These are phyloP conservation scores for Gallinago jamesoni DNA, from an alignment of 2,113 vertebrate genomes.

Conservation along the genomic window DNA sequence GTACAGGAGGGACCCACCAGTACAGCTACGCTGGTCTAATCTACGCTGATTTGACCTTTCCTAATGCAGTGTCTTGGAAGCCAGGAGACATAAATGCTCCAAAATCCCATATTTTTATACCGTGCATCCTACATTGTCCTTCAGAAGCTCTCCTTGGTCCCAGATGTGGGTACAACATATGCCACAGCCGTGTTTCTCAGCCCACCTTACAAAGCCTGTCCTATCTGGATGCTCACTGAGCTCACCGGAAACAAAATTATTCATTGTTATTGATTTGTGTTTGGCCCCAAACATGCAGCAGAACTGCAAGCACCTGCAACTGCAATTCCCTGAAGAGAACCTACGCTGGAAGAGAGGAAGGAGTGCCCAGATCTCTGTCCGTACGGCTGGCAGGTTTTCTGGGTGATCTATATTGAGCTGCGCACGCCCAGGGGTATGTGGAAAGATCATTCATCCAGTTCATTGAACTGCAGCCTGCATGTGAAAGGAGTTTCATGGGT, in stretches of 20 bases:
- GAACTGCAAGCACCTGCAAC: neutral
- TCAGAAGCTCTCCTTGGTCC: neutral
- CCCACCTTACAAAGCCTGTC: neutral
- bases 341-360: neutral
- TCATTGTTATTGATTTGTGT: neutral
- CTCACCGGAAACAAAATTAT: neutral
- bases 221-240: neutral
- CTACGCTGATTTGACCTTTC: neutral
- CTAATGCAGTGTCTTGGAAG: neutral
- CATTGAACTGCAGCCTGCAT: constrained; percentile 36
- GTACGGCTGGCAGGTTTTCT: neutral
- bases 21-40: neutral
- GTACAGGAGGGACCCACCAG: neutral
- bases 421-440: constrained; percentile 12
- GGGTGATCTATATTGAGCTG: constrained; percentile 47
- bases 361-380: neutral
- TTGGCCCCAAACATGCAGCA: neutral
- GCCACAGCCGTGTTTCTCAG: neutral
- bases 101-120: neutral
- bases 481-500: neutral
- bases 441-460: constrained; percentile 59
- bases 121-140: neutral
- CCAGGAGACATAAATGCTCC: neutral
- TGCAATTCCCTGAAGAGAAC: neutral
- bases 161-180: neutral